Conservation (phyloP, 2,113 vertebrate species). For the Nycticorax nycticorax region DNA sequence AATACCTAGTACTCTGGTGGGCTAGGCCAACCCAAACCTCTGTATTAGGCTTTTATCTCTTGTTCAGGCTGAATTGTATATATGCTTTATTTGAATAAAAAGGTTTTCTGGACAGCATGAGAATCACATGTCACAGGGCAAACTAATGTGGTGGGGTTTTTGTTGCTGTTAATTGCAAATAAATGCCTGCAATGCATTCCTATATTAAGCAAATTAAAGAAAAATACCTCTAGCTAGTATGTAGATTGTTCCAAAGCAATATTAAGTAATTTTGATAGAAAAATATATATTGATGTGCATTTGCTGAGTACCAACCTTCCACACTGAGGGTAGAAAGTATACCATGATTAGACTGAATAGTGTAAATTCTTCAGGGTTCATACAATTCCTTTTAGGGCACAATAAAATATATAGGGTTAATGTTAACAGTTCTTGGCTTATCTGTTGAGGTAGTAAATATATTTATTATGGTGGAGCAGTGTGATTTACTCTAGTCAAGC, state of each 20-base stretch:
- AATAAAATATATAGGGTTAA: not conserved
- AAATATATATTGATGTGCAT: not conserved
- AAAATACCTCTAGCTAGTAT: not conserved
- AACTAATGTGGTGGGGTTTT: not conserved
- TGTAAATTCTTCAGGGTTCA: not conserved
- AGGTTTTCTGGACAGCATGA: not conserved
- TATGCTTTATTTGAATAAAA: not conserved
- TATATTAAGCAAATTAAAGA: not conserved
- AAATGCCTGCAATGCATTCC: not conserved
- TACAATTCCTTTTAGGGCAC: not conserved
- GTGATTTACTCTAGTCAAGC: not conserved
- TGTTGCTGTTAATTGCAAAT: not conserved
- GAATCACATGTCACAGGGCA: rapidly evolving
- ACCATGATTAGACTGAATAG: not conserved
- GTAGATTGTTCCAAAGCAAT: not conserved
- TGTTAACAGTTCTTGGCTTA: not conserved
- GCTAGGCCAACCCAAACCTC: not conserved
- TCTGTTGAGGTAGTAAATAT: not conserved
- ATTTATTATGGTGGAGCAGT: not conserved
- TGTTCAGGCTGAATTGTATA: not conserved
- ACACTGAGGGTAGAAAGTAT: not conserved
- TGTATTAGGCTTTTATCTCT: not conserved
- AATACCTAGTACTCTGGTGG: not conserved
- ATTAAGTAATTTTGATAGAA: not conserved
- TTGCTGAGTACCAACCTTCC: not conserved